Base-by-base conservation (phyloP, 1,140 invertebrate species). In the Pseudomyrmex cubaensis region DNA sequence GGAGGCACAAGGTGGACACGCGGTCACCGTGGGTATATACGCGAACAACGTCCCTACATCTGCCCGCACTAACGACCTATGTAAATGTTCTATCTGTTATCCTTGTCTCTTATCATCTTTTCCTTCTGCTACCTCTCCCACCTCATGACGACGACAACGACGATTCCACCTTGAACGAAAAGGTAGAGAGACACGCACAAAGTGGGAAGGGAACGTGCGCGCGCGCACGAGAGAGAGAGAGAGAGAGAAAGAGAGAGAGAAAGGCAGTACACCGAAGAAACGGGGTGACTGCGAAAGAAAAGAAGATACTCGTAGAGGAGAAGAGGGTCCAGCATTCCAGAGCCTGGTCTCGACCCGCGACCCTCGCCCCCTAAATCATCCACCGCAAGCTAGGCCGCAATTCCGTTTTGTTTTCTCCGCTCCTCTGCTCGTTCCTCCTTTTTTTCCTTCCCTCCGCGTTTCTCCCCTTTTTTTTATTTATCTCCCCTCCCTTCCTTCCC, bases 321-420 rank as follows among this genome's bases (percentile, higher is more conserved):
- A 70, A 88, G 87, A 85, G 85, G 89, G 88, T 85, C 89, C 90
- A 88, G 85, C 92, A 94, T 93, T 93, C 93, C 93, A 92, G 91
- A 88, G 91, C 89, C 93, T 90, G 90, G 93, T 93, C 92, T 91
- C 91, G 92, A 93, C 93, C 93, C 93, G 91, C 93, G 93, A 93
- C 93, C 93, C 93, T 93, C 92, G 93, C 92, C 93, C 93, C 93
- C 93, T 94, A 94, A 93, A 94, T 94, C 93, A 94, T 94, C 93
- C 92, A 93, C 91, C 90, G 90, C 86, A 85, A 35, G 88, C 90
- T 90, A 91, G 89, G 77, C 90, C 90, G 92, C 90, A 91, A 92
- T 92, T 92, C 87, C 87, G 90, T 93, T 92, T 92, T 93, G 89
- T 92, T 91, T 91, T 90, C 90, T 91, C 86, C 84, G 86, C 84